A percentile compares a stretch with the other conserved stretches of the same genome.
Evolutionary conservation across 2,797 vertebrate species (phyloP).

Genomic region (Molothrus ater): DNA sequence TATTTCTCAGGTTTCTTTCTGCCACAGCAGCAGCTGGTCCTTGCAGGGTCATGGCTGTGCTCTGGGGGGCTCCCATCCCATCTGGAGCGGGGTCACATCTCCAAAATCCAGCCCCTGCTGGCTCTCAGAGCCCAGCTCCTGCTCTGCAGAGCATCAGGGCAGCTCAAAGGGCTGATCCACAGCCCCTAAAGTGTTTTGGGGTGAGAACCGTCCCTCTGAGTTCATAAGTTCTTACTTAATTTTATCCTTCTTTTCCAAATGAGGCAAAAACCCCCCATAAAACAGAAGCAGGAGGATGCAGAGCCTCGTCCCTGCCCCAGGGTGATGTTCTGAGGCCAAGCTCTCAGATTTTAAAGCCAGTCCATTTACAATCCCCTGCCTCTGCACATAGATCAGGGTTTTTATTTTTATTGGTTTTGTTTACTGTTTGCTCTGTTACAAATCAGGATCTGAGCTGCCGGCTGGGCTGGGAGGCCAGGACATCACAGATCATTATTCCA

Average conservation of each 20-base stretch:
- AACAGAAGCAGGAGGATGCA: not conserved
- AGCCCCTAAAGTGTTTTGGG: not conserved
- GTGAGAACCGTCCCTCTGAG: not conserved
- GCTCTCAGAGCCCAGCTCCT: not conserved
- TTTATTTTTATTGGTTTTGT: not conserved
- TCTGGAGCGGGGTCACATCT: not conserved
- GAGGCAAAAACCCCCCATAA: not conserved
- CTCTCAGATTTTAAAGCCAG: not conserved
- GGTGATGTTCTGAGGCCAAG: not conserved
- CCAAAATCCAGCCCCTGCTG: not conserved
- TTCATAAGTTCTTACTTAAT: not conserved
- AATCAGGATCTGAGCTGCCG: fast-evolving
- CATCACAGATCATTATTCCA: not conserved
- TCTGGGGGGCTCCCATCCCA: not conserved
- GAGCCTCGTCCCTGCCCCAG: not conserved
- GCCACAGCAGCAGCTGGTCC: not conserved
- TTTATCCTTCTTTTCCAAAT: not conserved
- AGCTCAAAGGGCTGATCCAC: not conserved
- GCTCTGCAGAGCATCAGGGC: not conserved
- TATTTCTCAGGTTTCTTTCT: not conserved
- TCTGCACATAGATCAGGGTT: fast-evolving
- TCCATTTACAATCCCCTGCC: not conserved
- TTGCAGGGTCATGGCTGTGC: not conserved
- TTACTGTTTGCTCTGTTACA: not conserved
- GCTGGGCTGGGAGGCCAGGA: not conserved